phyloP scores from a whole-genome alignment of 2,888 invertebrate species.

The Cryptocheilus praepositus region DNA sequence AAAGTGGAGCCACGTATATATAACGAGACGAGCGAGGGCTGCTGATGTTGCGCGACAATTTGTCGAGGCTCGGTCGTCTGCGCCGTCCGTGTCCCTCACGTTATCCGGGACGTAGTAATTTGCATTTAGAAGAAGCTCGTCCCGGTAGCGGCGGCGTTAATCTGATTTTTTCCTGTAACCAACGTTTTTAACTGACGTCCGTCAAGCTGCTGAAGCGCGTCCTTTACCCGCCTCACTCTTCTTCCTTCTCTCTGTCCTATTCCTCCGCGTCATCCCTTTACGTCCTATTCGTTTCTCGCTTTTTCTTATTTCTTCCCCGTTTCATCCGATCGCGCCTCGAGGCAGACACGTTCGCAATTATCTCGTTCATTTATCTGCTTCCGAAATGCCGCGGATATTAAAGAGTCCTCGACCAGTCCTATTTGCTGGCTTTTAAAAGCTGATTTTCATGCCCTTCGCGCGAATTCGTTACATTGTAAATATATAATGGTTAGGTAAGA shows the following conservation, averaged over 20 bases:
- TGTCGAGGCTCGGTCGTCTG: slow-evolving; percentile 35
- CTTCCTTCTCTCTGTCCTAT: not conserved
- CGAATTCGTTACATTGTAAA: no score
- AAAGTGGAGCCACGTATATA: slow-evolving; percentile 13
- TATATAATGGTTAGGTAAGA: no score
- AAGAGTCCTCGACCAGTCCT: no score
- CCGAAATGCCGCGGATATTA: no score
- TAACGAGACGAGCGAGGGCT: slow-evolving; percentile 31
- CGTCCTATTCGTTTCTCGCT: not conserved
- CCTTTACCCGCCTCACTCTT: no score
- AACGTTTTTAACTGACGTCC: slow-evolving; percentile 47
- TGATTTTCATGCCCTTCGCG: no score
- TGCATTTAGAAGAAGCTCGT: slow-evolving; percentile 56
- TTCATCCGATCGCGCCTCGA: not conserved
- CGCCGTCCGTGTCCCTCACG: slow-evolving; percentile 19
- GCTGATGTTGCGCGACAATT: slow-evolving; percentile 49
- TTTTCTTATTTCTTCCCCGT: not conserved
- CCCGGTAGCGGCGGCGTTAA: slow-evolving; percentile 38
- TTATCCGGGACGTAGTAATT: slow-evolving; percentile 48
- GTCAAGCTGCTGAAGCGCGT: slow-evolving; percentile 27
- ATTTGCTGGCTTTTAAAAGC: no score
- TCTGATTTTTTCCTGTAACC: slow-evolving; percentile 45
- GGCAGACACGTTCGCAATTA: slow-evolving; percentile 2
- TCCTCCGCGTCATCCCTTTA: not conserved
- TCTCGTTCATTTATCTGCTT: slow-evolving; percentile 3